Evolutionary conservation across 2,888 invertebrate species (phyloP).

Genomic region (Serrognathus titanus): DNA sequence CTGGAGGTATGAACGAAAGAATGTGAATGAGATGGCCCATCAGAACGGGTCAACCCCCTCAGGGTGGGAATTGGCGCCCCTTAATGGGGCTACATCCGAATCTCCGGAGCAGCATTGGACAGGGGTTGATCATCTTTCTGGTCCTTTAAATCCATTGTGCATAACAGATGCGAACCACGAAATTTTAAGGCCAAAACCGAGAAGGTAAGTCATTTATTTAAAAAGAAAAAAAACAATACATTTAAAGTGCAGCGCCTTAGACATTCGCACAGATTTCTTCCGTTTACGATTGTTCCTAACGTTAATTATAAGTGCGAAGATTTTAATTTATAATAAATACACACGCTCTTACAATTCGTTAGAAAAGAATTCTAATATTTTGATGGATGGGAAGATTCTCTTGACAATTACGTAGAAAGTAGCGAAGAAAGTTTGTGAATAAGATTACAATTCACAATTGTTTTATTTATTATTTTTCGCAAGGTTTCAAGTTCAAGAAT

Average conservation of each 20-base stretch:
- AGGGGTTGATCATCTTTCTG: slow-evolving; percentile 60
- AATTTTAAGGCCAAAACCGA: slow-evolving; percentile 80
- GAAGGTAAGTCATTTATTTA: slow-evolving; percentile 56
- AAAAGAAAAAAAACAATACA: neutral
- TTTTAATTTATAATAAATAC: neutral
- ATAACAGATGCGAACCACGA: slow-evolving; percentile 76
- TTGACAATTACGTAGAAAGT: neutral
- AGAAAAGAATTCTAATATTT: neutral
- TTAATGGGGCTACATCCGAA: slow-evolving; percentile 33
- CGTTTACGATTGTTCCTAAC: neutral
- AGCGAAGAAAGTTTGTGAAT: slow-evolving; percentile 9
- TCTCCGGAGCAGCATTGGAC: slow-evolving; percentile 43
- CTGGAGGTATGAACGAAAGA: slow-evolving; percentile 28
- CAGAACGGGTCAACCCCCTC: slow-evolving; percentile 35
- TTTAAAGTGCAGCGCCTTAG: neutral
- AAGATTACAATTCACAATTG: neutral
- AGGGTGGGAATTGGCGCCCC: slow-evolving; percentile 39
- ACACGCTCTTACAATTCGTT: slow-evolving; percentile 2
- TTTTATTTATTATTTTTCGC: neutral
- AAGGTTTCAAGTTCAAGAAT: slow-evolving; percentile 11
- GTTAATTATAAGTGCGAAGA: neutral
- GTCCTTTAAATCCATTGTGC: slow-evolving; percentile 62
- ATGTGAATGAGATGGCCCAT: slow-evolving; percentile 36
- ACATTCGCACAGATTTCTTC: neutral
- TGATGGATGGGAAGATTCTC: neutral